phyloP scores from a whole-genome alignment of 2,888 invertebrate genomes.

The Agriotes lineatus region DNA sequence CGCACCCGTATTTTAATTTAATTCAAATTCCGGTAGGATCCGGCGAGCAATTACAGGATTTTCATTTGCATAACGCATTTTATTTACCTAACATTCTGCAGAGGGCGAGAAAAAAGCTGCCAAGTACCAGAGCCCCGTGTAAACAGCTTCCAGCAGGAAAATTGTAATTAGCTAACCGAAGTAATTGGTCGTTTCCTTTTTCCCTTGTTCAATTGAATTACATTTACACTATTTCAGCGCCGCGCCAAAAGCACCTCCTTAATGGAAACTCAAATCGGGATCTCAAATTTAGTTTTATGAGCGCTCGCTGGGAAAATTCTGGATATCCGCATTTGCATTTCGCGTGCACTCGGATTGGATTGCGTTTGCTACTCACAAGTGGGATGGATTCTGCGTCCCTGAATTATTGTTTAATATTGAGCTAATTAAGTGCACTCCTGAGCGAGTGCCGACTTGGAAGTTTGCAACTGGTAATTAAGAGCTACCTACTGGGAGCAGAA shows the following conservation, averaged over 20 bases:
- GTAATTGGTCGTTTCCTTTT: constrained; percentile 53
- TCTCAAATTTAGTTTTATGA: background rate
- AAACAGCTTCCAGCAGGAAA: constrained; percentile 39
- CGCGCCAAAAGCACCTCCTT: constrained; percentile 20
- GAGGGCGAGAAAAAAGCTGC: constrained; percentile 32
- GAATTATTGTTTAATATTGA: constrained; percentile 9
- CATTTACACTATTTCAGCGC: constrained; percentile 50
- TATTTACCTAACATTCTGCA: constrained; percentile 34
- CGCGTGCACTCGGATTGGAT: too few species aligned
- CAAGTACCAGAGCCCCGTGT: constrained; percentile 31
- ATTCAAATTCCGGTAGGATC: constrained; percentile 24
- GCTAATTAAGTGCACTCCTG: background rate
- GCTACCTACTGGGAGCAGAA: constrained; percentile 15
- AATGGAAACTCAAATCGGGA: constrained; percentile 10
- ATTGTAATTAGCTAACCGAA: constrained; percentile 53
- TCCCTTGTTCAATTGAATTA: constrained; percentile 51
- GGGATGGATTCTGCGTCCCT: too few species aligned
- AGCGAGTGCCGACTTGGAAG: constrained; percentile 4
- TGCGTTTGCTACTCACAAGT: too few species aligned
- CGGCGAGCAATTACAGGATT: constrained; percentile 34
- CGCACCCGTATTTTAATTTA: constrained; percentile 37
- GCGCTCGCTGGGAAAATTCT: too few species aligned
- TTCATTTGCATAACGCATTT: constrained; percentile 46
- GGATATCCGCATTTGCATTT: too few species aligned
- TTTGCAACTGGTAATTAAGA: constrained; percentile 15